phyloP scores from a whole-genome alignment of 2,888 invertebrate genomes.

The Glaucopsyche alexis region DNA sequence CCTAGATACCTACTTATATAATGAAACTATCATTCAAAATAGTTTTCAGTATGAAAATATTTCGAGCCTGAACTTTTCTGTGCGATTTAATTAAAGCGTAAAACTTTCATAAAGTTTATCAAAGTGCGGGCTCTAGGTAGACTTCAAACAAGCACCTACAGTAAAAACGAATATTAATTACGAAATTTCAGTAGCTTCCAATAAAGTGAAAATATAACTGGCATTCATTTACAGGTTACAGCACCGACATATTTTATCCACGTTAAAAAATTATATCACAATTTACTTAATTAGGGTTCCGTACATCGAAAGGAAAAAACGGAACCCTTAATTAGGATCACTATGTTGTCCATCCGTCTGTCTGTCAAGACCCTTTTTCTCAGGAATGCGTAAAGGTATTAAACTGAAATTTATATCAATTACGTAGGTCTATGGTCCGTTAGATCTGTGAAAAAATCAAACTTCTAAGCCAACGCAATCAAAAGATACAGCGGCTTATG shows the following conservation, averaged over 20 bases:
- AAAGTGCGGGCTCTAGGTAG: conserved; percentile 6
- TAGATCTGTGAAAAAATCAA: no score
- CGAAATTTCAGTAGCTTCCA: neutral
- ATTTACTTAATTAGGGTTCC: no score
- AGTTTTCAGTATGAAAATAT: neutral
- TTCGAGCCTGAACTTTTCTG: neutral
- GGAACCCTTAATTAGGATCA: no score
- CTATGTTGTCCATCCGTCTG: no score
- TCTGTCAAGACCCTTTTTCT: no score
- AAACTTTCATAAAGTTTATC: neutral
- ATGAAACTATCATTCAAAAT: neutral
- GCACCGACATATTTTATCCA: neutral
- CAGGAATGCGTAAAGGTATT: no score
- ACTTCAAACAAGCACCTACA: neutral
- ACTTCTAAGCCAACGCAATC: no score
- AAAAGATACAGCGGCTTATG: no score
- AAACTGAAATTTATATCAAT: no score
- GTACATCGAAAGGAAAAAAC: no score
- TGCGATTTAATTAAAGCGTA: conserved; percentile 1
- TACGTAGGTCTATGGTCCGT: no score
- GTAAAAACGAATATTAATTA: conserved; percentile 15
- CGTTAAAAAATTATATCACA: no score
- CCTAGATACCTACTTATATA: neutral
- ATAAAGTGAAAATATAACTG: neutral
- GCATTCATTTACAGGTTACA: neutral